A percentile compares a stretch with the other conserved stretches of the same genome.
Conservation (phyloP, 2,888 invertebrate species). For the Drosophila paramelanica region DNA sequence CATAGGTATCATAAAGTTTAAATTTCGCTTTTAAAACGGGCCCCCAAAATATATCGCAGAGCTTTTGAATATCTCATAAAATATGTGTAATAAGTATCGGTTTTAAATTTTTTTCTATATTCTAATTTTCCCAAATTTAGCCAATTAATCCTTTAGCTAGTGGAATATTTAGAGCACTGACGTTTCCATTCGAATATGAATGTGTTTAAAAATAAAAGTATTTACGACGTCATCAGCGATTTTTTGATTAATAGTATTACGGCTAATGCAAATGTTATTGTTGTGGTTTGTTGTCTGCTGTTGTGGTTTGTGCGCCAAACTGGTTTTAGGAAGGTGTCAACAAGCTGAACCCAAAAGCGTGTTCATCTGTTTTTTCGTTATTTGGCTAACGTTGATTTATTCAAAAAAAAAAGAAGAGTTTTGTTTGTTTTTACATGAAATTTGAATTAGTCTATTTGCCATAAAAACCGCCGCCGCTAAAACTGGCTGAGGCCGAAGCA, state of each 20-base stretch:
- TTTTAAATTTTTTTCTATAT: not conserved
- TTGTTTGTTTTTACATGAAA: conserved; percentile 18
- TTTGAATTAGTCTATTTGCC: conserved; percentile 34
- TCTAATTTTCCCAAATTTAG: too few species aligned
- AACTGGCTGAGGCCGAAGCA: conserved; percentile 15
- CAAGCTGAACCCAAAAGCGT: conserved; percentile 5
- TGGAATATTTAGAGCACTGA: conserved; percentile 7
- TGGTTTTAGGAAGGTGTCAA: conserved; percentile 9
- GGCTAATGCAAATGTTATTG: conserved; percentile 1
- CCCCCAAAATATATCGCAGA: not conserved
- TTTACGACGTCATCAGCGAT: not conserved
- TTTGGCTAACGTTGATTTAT: conserved; percentile 10
- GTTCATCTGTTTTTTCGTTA: conserved; percentile 5
- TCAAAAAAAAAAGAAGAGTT: conserved; percentile 3
- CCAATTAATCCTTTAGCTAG: not conserved
- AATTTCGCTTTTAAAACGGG: not conserved
- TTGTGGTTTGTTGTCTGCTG: conserved; percentile 2
- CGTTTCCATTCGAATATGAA: conserved; percentile 1
- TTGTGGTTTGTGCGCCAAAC: conserved; percentile 2
- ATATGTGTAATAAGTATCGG: not conserved
- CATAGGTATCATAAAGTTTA: conserved; percentile 2
- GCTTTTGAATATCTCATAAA: not conserved
- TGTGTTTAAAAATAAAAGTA: conserved; percentile 2
- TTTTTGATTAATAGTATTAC: conserved; percentile 20
- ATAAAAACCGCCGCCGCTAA: conserved; percentile 17